Base-by-base conservation (phyloP, 2,113 vertebrate genomes). In the Dicentrarchus labrax region DNA sequence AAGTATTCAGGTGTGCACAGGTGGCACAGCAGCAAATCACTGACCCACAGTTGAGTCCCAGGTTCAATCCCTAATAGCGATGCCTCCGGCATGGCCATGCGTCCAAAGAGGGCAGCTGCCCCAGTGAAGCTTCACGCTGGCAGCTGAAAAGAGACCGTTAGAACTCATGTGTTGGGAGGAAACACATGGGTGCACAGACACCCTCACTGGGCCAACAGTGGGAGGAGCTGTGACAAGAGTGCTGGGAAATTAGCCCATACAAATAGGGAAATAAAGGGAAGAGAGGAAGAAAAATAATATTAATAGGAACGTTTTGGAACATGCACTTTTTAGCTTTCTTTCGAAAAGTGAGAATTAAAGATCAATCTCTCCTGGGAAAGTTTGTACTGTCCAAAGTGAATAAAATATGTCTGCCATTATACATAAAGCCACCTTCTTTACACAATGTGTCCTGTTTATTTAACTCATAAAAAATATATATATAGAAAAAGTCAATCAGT, bases 181-280 rank as follows among this genome's bases (percentile, higher is more conserved):
- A 61, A 43, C 76, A 41, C 50, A 78, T 59, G 51, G 74, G 11
- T 72, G 74, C 59, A 56, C 65, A 56, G 16, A 56, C 19, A 21
- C 11, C 24, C 30, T 64, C 22, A 24, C 24, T 36, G 48, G 61
- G 30, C 12, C 53, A 36, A 30, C 21, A n/a, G 22, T 61, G 30
- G 30, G 30, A 54, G 56, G 9, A 59, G 73, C 7, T 43, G 51
- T 13, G n/a, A 72, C 43, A 51, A 24, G 10, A 39, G 45, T 45
- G 17, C 22, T 62, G 79, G 10, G 50, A 77, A 65, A 77, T 66
- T 43, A 72, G 0, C 9, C 30, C 43, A 24, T 36, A 48, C 22
- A 24, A 54, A 70, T 19, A 24, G 19, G 48, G 4, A 77, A 24
- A 72, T 65, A 67, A 67, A 17, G 15, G 53, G 19, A 24, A 11